phyloP scores from a whole-genome alignment of 1,140 invertebrate genomes.

The Thereuonema tuberculata region DNA sequence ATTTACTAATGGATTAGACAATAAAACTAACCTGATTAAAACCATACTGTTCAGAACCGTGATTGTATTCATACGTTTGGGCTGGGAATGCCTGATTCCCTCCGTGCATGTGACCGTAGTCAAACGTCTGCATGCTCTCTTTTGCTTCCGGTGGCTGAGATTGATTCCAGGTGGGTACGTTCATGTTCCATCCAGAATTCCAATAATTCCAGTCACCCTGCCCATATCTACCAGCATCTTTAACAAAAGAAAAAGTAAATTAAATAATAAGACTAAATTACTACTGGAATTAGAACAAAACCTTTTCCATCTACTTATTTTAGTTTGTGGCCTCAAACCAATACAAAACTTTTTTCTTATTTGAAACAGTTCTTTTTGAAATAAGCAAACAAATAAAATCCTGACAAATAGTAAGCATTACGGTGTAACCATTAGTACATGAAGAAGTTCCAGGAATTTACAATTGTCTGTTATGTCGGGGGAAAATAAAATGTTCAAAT shows the following conservation, averaged over 20 bases:
- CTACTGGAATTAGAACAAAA: too few species aligned
- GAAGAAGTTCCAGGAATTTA: too few species aligned
- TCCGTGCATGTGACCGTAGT: slow-evolving; percentile 17
- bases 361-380: too few species aligned
- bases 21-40: slow-evolving; percentile 17
- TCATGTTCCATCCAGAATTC: neutral
- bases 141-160: neutral
- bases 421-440: too few species aligned
- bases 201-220: slow-evolving; percentile 7
- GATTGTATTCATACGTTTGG: slow-evolving; percentile 21
- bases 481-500: too few species aligned
- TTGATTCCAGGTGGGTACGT: neutral
- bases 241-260: neutral
- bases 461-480: too few species aligned
- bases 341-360: too few species aligned
- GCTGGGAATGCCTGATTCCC: slow-evolving; percentile 15
- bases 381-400: too few species aligned
- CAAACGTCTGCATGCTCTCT: slow-evolving; percentile 13
- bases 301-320: too few species aligned
- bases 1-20: too few species aligned
- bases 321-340: too few species aligned
- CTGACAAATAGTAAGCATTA: too few species aligned
- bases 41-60: slow-evolving; percentile 18
- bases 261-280: neutral
- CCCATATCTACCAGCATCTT: neutral